Percentiles rank a stretch among this genome's conserved stretches.
Conservation (phyloP, 2,113 vertebrate genomes). For the Todiramphus chloris region DNA sequence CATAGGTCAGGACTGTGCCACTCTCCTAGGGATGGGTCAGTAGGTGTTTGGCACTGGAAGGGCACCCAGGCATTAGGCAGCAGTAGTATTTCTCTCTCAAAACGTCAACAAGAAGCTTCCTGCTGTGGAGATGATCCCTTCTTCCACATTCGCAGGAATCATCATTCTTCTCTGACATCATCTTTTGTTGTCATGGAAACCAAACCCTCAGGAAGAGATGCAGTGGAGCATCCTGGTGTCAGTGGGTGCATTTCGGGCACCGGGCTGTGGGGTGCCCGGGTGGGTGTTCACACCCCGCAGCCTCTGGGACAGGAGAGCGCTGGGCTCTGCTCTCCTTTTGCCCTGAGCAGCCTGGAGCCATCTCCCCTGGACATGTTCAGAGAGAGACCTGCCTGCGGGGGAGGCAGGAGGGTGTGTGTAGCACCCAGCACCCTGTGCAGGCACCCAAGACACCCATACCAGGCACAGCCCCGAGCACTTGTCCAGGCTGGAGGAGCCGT, state of each 20-base stretch:
- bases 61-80: neutral
- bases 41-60: neutral
- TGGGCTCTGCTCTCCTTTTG: neutral
- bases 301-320: neutral
- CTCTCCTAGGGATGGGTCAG: neutral
- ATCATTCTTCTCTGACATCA: constrained; percentile 54
- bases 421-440: neutral
- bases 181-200: constrained; percentile 54
- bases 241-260: neutral
- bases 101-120: constrained; percentile 4
- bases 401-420: neutral
- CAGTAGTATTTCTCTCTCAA: neutral
- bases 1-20: fast-evolving
- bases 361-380: fast-evolving
- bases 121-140: constrained; percentile 33
- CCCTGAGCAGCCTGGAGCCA: neutral
- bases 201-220: neutral
- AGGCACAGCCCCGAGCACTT: neutral
- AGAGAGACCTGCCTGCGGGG: fast-evolving
- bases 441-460: fast-evolving
- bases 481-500: neutral
- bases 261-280: neutral
- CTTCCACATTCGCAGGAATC: neutral
- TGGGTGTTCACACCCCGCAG: neutral
- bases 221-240: neutral